Percentiles rank a stretch among this genome's conserved stretches.
Conservation (phyloP, 2,888 invertebrate species). For the Anorthoa munda region DNA sequence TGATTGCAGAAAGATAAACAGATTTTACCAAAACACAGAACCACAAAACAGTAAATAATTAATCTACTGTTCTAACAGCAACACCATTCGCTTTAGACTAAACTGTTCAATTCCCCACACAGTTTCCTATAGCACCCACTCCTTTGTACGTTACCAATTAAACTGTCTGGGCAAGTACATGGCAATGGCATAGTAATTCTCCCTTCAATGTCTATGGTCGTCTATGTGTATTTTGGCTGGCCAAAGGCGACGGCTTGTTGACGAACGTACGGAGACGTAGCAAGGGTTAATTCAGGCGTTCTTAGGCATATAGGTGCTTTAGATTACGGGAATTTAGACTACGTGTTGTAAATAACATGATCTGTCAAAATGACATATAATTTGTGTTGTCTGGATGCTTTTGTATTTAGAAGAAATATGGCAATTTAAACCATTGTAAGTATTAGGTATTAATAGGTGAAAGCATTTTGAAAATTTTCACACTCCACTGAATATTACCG, state of each 20-base stretch:
- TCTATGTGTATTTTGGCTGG: constrained; percentile 53
- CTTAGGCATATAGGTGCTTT: constrained; percentile 25
- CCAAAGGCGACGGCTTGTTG: constrained; percentile 61
- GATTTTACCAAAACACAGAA: not conserved
- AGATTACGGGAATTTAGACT: constrained; percentile 35
- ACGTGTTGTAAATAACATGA: constrained; percentile 2
- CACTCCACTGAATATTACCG: no score
- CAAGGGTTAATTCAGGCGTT: constrained; percentile 50
- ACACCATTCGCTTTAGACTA: not conserved
- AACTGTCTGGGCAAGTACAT: constrained; percentile 52
- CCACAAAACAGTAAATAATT: not conserved
- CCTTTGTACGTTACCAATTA: constrained; percentile 62
- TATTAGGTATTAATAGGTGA: no score
- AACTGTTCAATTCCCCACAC: constrained; percentile 8
- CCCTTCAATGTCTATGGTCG: constrained; percentile 51
- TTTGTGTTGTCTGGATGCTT: not conserved
- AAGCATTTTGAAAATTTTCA: not conserved
- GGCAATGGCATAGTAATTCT: constrained; percentile 58
- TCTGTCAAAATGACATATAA: not conserved
- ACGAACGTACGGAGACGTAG: constrained; percentile 33
- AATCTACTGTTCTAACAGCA: constrained; percentile 2
- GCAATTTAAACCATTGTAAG: not conserved
- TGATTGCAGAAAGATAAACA: not conserved
- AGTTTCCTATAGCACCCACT: constrained; percentile 19
- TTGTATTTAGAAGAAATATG: not conserved